These are phyloP conservation scores for Dermatemys mawii DNA, from an alignment of 2,113 vertebrate species.

Conservation along the genomic window DNA sequence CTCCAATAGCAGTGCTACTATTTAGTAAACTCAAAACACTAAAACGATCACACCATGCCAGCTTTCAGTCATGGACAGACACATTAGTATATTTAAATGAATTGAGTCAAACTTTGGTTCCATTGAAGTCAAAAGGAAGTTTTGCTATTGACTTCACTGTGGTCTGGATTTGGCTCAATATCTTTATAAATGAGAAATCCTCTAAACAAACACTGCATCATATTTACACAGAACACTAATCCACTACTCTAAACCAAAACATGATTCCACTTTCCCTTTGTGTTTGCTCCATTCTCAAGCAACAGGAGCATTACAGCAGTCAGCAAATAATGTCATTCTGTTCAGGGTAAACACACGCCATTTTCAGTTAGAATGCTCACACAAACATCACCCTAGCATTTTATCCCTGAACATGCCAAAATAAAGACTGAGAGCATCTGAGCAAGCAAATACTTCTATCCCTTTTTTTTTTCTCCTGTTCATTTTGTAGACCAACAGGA, in stretches of 20 bases:
- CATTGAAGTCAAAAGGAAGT: not conserved
- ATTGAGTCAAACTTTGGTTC: not conserved
- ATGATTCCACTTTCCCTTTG: not conserved
- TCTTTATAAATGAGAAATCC: constrained; percentile 28
- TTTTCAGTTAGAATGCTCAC: constrained; percentile 2
- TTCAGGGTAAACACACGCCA: constrained; percentile 50
- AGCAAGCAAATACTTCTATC: constrained; percentile 20
- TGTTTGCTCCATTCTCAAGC: constrained; percentile 38
- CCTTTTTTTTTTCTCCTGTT: not conserved
- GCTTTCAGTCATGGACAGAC: not conserved
- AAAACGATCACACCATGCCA: not conserved
- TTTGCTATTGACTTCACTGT: not conserved
- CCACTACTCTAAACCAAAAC: constrained; percentile 24
- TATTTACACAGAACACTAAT: constrained; percentile 18
- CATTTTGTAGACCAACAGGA: not conserved
- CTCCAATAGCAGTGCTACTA: not conserved
- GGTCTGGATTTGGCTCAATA: not conserved
- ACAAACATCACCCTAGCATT: not conserved
- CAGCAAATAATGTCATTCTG: constrained; percentile 43
- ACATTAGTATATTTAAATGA: not conserved
- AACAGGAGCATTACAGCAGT: not conserved
- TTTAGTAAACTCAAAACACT: not conserved
- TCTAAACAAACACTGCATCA: constrained; percentile 22
- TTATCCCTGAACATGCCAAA: not conserved
- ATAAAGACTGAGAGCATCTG: not conserved